Evolutionary conservation across 2,888 invertebrate species (phyloP).

Genomic region (Xanthia togata): DNA sequence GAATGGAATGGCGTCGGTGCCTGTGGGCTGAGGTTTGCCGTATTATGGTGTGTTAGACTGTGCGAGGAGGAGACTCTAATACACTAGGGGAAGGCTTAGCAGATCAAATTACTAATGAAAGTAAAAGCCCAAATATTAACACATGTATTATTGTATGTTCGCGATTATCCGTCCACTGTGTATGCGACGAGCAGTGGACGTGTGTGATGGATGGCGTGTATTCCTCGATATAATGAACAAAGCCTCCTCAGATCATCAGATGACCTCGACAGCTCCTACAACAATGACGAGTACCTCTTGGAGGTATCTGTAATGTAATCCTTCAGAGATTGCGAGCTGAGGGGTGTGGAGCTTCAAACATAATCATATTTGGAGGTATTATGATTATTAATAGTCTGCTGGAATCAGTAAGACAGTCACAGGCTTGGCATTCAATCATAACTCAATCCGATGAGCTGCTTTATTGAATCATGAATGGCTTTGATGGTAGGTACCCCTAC

Average conservation of each 20-base stretch:
- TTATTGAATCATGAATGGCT: background rate
- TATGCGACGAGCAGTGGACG: background rate
- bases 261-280: background rate
- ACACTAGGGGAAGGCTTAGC: background rate
- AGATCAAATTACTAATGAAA: background rate
- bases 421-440: background rate
- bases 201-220: slow-evolving; percentile 28
- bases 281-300: background rate
- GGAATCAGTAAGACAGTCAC: background rate
- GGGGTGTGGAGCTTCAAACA: background rate
- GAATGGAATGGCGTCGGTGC: background rate
- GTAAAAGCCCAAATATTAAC: background rate
- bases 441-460: background rate
- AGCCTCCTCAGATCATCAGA: slow-evolving; percentile 1
- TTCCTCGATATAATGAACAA: slow-evolving; percentile 10
- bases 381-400: background rate
- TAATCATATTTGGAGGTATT: background rate
- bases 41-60: background rate
- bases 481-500: background rate
- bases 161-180: background rate
- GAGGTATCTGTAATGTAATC: background rate
- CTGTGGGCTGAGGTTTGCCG: background rate
- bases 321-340: background rate
- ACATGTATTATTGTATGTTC: slow-evolving; percentile 2
- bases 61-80: background rate